These are phyloP conservation scores for Helicoverpa zea DNA, from an alignment of 1,140 invertebrate genomes.

Conservation along the genomic window DNA sequence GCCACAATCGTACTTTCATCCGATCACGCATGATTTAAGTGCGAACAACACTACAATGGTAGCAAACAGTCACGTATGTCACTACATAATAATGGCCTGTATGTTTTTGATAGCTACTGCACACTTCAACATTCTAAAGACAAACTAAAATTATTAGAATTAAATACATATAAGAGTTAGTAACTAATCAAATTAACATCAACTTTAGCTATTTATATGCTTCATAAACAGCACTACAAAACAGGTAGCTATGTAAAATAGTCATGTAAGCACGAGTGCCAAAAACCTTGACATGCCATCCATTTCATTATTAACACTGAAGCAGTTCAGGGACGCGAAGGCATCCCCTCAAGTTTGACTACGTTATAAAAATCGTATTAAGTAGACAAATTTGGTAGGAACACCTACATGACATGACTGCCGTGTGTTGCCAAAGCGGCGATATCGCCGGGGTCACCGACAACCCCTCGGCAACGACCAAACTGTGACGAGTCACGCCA, in stretches of 20 bases:
- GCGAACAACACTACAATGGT: constrained; percentile 72
- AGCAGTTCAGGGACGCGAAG: constrained; percentile 14
- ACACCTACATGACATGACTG: constrained; percentile 44
- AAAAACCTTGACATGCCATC: constrained; percentile 10
- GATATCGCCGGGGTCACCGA: constrained; percentile 40
- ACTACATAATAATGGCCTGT: constrained; percentile 26
- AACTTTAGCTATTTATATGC: too few species aligned
- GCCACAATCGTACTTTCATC: constrained; percentile 76
- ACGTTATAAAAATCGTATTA: constrained; percentile 27
- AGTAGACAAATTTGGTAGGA: constrained; percentile 30
- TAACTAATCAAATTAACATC: too few species aligned
- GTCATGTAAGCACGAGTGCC: neutral
- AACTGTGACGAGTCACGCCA: constrained; percentile 48
- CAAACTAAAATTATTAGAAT: neutral
- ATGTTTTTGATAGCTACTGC: constrained; percentile 20
- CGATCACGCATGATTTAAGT: constrained; percentile 81
- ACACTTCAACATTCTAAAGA: neutral
- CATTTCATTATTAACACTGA: constrained; percentile 10
- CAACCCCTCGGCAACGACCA: constrained; percentile 39
- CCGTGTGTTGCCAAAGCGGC: constrained; percentile 30
- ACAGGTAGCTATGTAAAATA: neutral
- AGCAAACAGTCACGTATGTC: constrained; percentile 69
- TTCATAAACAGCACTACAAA: neutral
- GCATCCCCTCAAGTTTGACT: constrained; percentile 5
- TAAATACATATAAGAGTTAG: neutral